Percentiles rank a stretch among this genome's conserved stretches.
Conservation (phyloP, 1,140 invertebrate species). For the Temnothorax longispinosus region DNA sequence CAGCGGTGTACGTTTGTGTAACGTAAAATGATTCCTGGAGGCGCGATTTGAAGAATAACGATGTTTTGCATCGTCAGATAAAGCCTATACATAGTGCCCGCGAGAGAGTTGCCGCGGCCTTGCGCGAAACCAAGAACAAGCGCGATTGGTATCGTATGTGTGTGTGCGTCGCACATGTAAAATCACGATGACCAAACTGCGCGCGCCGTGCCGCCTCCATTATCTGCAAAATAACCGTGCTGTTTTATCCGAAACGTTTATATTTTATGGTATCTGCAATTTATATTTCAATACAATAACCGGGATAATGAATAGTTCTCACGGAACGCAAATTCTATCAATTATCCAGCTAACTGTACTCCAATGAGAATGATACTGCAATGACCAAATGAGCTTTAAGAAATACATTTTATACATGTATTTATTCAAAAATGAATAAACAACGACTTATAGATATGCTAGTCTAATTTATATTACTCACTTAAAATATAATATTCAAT, state of each 20-base stretch:
- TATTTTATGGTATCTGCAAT: slow-evolving; percentile 26
- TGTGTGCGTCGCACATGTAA: neutral
- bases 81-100: slow-evolving; percentile 22
- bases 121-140: neutral
- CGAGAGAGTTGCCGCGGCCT: neutral
- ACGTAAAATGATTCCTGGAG: slow-evolving; percentile 48
- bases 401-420: neutral
- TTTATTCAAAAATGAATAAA: neutral
- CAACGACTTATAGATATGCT: neutral
- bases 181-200: slow-evolving; percentile 19
- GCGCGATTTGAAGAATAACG: slow-evolving; percentile 47
- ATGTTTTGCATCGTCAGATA: slow-evolving; percentile 26
- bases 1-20: slow-evolving; percentile 35
- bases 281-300: slow-evolving; percentile 28
- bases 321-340: neutral
- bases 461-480: neutral
- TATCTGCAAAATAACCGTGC: slow-evolving; percentile 17
- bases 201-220: neutral
- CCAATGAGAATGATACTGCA: neutral
- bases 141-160: neutral
- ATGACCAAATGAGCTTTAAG: neutral
- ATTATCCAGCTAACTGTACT: neutral
- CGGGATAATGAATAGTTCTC: neutral
- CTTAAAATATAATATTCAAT: neutral
- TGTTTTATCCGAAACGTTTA: slow-evolving; percentile 24